Conservation (phyloP, 2,113 vertebrate genomes). For the Osmerus eperlanus region DNA sequence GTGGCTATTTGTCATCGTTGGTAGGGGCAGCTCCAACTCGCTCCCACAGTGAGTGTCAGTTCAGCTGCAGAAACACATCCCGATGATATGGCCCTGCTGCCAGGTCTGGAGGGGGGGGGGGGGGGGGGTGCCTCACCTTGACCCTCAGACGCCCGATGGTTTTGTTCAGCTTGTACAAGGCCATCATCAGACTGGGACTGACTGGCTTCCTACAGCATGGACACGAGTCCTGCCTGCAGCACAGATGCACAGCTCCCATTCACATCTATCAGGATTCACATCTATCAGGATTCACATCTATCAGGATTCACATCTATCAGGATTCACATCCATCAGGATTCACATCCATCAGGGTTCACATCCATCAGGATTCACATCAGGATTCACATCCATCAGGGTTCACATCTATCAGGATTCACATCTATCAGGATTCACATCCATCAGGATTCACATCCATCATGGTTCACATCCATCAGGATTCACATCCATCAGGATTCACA, state of each 20-base stretch:
- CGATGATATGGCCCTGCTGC: no score
- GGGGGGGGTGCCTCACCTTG: conserved; percentile 54
- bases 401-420: no score
- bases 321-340: background rate
- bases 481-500: no score
- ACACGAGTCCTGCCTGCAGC: conserved; percentile 68
- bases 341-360: background rate
- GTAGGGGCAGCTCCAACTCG: no score
- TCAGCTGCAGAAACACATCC: no score
- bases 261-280: background rate
- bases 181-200: conserved; percentile 56
- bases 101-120: no score
- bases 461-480: no score
- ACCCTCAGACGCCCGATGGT: conserved; percentile 65
- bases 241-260: background rate
- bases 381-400: no score
- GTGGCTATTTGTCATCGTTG: no score
- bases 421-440: no score
- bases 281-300: background rate
- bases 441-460: no score
- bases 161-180: conserved; percentile 64
- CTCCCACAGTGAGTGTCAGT: no score
- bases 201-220: conserved; percentile 68
- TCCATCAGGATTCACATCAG: background rate
- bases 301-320: background rate